Base-by-base conservation (phyloP, 1,140 invertebrate species). In the Cylas formicarius region DNA sequence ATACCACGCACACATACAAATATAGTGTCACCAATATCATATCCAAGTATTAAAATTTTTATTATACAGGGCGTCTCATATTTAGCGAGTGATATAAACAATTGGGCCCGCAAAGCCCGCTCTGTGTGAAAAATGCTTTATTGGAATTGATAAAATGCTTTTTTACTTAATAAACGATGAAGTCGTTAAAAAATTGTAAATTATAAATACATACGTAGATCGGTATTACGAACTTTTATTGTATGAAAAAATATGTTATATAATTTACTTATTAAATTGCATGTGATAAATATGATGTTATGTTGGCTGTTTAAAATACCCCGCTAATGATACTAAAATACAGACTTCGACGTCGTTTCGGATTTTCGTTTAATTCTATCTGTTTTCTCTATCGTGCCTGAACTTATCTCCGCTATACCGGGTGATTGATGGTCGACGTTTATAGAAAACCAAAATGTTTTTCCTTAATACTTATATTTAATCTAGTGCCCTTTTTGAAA, bases 91-190 rank as follows among this genome's bases (percentile, higher is more conserved):
- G 46, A 48, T 36, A 48, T 26, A 41, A 39, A 16, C 28, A 33
- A 34, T 14, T 24, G 20, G 40, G 31, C 19, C 6, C 35, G 19
- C 14, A 8, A 22, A 44, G 35, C 41, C 41, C 42, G 28, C 41
- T 42, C 21, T 43, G 38, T 44, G 41, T 50, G 29, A 11, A 47
- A 37, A 50, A 53, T 51, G 59, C 59, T 61, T 61, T 53, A 61
- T 61, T 57, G 59, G 59, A 61, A 61, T 61, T 61, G 58, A 61
- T 48, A 39, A 58, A 58, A 55, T 56, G 59, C 57, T 61, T 61
- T 61, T 59, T 59, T 61, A 61, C 57, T 55, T 58, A 53, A 58
- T 46, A 55, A 39, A 31, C 45, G 45, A 45, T 34, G 26, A 48
- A 48, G 42, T 9, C 19, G n/a, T 43, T 26, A 17, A 43, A 22